Conservation (phyloP, 2,113 vertebrate species). For the Microcebus griseorufus region DNA sequence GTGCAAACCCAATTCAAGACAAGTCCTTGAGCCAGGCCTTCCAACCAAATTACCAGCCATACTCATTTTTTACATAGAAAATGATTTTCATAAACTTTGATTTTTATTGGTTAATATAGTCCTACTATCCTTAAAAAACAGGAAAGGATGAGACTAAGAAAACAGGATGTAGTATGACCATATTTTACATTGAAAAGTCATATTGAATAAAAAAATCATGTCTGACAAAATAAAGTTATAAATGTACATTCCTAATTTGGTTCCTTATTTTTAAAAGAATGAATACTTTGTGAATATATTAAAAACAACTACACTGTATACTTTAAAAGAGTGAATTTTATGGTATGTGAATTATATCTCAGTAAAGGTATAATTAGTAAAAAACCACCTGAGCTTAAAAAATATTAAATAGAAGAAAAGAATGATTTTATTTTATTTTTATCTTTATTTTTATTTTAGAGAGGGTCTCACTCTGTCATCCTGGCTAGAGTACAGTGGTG, state of each 20-base stretch:
- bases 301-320: not conserved
- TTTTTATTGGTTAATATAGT: conserved; percentile 32
- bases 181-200: conserved; percentile 27
- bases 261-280: conserved; percentile 3
- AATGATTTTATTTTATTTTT: not conserved
- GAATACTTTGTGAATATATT: not conserved
- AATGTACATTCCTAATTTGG: conserved; percentile 1
- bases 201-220: not conserved
- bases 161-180: not conserved
- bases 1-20: not conserved
- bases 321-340: conserved; percentile 36
- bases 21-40: not conserved
- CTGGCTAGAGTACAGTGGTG: too few relatives aligned
- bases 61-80: not conserved
- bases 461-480: too few relatives aligned
- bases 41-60: not conserved
- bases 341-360: conserved; percentile 30
- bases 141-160: conserved; percentile 1
- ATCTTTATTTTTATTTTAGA: too few relatives aligned
- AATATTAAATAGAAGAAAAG: not conserved
- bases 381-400: not conserved
- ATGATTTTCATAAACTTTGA: not conserved
- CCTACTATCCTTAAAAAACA: not conserved
- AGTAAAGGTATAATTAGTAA: not conserved
- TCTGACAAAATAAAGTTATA: conserved; percentile 15